Evolutionary conservation across 2,797 vertebrate genomes (phyloP).

Genomic region (Urophycis tenuis): DNA sequence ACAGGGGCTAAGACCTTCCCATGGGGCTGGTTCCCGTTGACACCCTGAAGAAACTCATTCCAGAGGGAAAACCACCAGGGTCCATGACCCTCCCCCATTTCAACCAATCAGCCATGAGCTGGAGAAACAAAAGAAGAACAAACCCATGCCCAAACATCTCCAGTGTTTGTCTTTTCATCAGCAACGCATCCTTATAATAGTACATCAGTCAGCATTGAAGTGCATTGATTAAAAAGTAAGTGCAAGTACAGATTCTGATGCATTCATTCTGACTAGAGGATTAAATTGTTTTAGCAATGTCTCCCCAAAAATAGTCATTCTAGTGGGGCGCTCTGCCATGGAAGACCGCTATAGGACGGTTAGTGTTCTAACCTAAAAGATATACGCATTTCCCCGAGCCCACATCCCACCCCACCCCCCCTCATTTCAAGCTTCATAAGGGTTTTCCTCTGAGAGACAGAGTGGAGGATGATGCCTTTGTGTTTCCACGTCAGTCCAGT

Average conservation of each 20-base stretch:
- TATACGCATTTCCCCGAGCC: slow-evolving; percentile 61
- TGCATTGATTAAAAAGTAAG: slow-evolving; percentile 76
- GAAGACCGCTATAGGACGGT: slow-evolving; percentile 62
- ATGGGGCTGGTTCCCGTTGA: slow-evolving; percentile 31
- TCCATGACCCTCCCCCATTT: slow-evolving; percentile 42
- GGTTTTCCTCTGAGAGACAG: slow-evolving; percentile 61
- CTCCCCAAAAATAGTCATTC: slow-evolving; percentile 64
- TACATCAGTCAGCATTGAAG: slow-evolving; percentile 73
- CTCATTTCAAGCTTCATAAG: slow-evolving; percentile 61
- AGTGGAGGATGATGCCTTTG: slow-evolving; percentile 50
- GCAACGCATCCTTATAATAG: slow-evolving; percentile 69
- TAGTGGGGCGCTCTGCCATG: slow-evolving; percentile 61
- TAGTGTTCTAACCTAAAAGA: slow-evolving; percentile 75
- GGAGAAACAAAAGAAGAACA: slow-evolving; percentile 57
- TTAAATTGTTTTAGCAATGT: slow-evolving; percentile 66
- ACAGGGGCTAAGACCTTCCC: slow-evolving; percentile 52
- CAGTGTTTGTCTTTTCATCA: slow-evolving; percentile 68
- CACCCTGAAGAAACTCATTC: slow-evolving; percentile 30
- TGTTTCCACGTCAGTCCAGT: slow-evolving; percentile 55
- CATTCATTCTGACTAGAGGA: slow-evolving; percentile 72
- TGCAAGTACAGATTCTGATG: slow-evolving; percentile 76
- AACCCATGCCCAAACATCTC: slow-evolving; percentile 68
- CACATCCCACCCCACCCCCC: slow-evolving; percentile 37
- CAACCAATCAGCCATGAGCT: slow-evolving; percentile 49
- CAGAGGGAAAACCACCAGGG: slow-evolving; percentile 23